These are phyloP conservation scores for Charadrius vociferus DNA, from an alignment of 2,113 vertebrate genomes.

Conservation along the genomic window DNA sequence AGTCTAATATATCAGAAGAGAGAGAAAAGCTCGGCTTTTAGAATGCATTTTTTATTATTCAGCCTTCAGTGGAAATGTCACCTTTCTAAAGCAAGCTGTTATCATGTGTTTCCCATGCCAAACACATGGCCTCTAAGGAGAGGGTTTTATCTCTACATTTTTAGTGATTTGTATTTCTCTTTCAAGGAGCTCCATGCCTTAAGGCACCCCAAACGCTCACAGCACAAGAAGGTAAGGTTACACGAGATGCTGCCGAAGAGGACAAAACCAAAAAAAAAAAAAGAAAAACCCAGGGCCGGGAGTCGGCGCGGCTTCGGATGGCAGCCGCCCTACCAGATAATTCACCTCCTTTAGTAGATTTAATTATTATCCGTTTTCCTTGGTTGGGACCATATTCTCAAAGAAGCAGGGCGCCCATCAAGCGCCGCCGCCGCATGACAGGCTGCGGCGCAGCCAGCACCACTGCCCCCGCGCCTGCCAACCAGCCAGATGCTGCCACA, in stretches of 20 bases:
- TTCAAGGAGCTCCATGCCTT: conserved; percentile 92
- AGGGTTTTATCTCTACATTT: conserved; percentile 85
- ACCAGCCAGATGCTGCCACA: conserved; percentile 83
- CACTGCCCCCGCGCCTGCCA: conserved; percentile 72
- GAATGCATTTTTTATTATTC: conserved; percentile 81
- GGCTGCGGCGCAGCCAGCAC: conserved; percentile 28
- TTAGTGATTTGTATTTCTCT: conserved; percentile 90
- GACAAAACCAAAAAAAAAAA: conserved; percentile 7
- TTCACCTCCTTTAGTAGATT: conserved; percentile 11
- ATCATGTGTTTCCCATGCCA: conserved; percentile 83
- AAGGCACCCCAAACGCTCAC: conserved; percentile 80
- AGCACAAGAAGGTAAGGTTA: conserved; percentile 75
- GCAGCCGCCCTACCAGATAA: background rate
- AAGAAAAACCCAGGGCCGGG: background rate
- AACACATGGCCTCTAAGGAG: conserved; percentile 86
- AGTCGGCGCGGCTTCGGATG: background rate
- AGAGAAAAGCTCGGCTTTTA: conserved; percentile 61
- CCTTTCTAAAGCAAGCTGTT: conserved; percentile 89
- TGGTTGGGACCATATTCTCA: conserved; percentile 67
- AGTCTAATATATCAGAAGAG: conserved; percentile 69
- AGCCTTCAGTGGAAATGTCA: conserved; percentile 88
- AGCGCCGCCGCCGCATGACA: conserved; percentile 10
- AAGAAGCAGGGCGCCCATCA: conserved; percentile 71
- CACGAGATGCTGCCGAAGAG: background rate
- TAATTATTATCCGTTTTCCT: conserved; percentile 44